Conservation (phyloP, 2,888 invertebrate species). For the Orthosia incerta region DNA sequence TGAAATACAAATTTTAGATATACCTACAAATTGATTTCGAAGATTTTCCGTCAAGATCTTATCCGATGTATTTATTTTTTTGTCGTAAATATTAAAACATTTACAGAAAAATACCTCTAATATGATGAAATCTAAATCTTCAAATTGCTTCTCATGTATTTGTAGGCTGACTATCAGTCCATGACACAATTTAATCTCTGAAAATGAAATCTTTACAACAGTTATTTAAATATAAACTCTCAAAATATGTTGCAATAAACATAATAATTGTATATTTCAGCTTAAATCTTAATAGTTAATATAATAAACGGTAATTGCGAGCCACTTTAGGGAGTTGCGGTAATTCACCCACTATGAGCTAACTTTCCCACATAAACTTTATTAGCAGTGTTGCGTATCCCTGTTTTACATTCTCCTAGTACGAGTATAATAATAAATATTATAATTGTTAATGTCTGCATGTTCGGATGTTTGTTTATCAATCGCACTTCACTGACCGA, state of each 20-base stretch:
- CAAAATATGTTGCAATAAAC: constrained; percentile 1
- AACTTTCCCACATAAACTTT: constrained; percentile 17
- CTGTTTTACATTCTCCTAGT: constrained; percentile 21
- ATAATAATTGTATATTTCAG: constrained; percentile 19
- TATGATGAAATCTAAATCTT: neutral
- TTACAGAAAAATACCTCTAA: neutral
- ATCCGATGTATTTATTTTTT: too few species aligned
- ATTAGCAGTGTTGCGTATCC: constrained; percentile 2
- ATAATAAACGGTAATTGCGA: constrained; percentile 10
- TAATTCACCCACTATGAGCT: constrained; percentile 7
- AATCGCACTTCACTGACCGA: neutral
- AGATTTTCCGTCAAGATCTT: neutral
- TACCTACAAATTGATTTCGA: neutral
- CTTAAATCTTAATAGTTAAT: constrained; percentile 24
- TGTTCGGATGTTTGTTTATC: too few species aligned
- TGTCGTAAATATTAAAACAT: neutral
- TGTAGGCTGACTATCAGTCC: too few species aligned
- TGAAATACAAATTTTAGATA: too few species aligned
- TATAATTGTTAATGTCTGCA: too few species aligned
- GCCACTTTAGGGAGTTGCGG: constrained; percentile 30
- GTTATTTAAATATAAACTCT: neutral
- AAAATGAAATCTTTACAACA: neutral
- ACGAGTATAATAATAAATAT: too few species aligned
- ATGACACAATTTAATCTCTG: neutral
- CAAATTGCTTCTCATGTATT: neutral